Conservation (phyloP, 2,113 vertebrate genomes). For the Otolemur garnettii region DNA sequence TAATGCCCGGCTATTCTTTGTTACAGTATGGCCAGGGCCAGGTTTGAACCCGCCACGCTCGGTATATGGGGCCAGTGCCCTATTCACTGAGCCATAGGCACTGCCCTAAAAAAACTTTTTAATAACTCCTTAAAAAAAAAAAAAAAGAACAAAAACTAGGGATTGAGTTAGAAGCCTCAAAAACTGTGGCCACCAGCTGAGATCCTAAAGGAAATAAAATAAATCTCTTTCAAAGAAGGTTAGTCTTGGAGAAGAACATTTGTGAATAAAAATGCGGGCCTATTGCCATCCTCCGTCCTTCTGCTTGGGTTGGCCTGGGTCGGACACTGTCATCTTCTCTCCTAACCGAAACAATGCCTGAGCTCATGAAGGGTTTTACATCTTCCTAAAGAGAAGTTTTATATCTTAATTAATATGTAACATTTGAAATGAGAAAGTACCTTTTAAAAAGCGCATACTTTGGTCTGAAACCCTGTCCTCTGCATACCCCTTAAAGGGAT, state of each 20-base stretch:
- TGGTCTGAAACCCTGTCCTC: neutral
- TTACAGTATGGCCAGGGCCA: too few species aligned
- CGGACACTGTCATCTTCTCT: neutral
- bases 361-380: neutral
- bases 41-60: too few species aligned
- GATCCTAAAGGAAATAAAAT: conserved; percentile 13
- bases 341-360: neutral
- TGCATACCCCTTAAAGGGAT: neutral
- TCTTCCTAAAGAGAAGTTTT: neutral
- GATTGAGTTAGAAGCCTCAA: conserved; percentile 30
- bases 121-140: neutral
- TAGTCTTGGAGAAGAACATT: neutral
- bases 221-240: conserved; percentile 55
- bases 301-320: neutral
- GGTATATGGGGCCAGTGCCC: too few species aligned
- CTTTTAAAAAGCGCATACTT: neutral
- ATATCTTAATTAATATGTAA: neutral
- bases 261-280: accelerated
- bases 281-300: neutral
- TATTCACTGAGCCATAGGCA: too few species aligned
- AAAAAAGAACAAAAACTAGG: neutral
- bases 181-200: neutral
- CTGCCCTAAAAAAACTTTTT: neutral
- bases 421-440: neutral
- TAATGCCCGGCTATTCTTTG: too few species aligned